Conservation (phyloP, 2,797 vertebrate species). For the Anas georgica region DNA sequence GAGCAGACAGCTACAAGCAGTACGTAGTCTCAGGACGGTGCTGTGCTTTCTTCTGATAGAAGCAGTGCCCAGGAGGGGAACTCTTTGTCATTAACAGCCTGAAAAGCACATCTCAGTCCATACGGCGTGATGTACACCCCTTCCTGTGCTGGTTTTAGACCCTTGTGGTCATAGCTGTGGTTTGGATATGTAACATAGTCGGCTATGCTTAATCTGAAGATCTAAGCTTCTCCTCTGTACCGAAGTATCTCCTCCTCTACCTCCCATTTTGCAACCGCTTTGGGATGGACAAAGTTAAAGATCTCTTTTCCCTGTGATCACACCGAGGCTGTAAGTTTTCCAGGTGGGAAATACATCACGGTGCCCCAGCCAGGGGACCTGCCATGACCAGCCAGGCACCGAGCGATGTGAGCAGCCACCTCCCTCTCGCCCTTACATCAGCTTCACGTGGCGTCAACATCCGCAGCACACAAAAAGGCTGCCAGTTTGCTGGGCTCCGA, state of each 20-base stretch:
- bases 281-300: neutral
- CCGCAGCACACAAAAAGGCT: neutral
- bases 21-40: neutral
- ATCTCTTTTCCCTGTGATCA: neutral
- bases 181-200: too few species aligned
- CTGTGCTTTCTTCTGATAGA: neutral
- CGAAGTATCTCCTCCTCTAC: neutral
- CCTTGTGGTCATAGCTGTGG: neutral
- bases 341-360: neutral
- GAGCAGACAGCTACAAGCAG: neutral
- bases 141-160: neutral
- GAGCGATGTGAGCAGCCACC: neutral
- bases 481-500: neutral
- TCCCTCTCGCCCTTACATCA: neutral
- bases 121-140: rapidly evolving
- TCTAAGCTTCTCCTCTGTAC: neutral
- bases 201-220: neutral
- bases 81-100: neutral
- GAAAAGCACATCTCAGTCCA: neutral
- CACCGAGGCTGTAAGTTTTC: neutral
- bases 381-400: neutral
- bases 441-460: neutral
- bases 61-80: neutral
- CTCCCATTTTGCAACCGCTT: neutral
- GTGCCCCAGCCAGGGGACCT: neutral